Percentiles rank a stretch among this genome's conserved stretches.
Evolutionary conservation across 1,140 invertebrate genomes (phyloP).

Genomic region (Pseudobourletiella spinata): DNA sequence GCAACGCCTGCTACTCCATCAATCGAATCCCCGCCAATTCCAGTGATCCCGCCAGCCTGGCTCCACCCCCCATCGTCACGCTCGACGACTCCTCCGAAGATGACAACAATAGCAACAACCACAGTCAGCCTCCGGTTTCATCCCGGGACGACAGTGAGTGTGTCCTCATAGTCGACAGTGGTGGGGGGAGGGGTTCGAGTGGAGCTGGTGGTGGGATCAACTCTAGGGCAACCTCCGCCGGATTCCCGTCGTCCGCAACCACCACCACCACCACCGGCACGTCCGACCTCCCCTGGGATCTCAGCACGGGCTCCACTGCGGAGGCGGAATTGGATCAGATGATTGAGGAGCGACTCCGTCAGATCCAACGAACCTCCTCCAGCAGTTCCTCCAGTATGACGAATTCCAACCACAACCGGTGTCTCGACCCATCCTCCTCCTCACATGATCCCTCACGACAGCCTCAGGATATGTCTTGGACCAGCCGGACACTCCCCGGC

Average conservation of each 20-base stretch:
- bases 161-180: background rate
- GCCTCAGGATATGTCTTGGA: too few relatives aligned
- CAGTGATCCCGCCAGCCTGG: background rate
- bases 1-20: background rate
- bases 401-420: too few relatives aligned
- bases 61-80: background rate
- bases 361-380: too few relatives aligned
- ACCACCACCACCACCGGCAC: background rate
- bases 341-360: too few relatives aligned
- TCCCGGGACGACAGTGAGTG: background rate
- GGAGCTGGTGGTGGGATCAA: background rate
- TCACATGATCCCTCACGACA: too few relatives aligned
- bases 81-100: background rate
- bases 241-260: background rate
- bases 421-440: too few relatives aligned
- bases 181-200: background rate
- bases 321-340: too few relatives aligned
- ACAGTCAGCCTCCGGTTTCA: background rate
- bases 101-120: background rate
- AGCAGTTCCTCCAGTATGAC: too few relatives aligned
- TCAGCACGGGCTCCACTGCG: background rate
- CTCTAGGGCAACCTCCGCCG: background rate
- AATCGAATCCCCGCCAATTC: background rate
- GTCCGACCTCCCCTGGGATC: background rate
- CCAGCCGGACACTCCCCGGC: too few relatives aligned